phyloP scores from a whole-genome alignment of 2,888 invertebrate species.

The Marasmarcha lunaedactyla region DNA sequence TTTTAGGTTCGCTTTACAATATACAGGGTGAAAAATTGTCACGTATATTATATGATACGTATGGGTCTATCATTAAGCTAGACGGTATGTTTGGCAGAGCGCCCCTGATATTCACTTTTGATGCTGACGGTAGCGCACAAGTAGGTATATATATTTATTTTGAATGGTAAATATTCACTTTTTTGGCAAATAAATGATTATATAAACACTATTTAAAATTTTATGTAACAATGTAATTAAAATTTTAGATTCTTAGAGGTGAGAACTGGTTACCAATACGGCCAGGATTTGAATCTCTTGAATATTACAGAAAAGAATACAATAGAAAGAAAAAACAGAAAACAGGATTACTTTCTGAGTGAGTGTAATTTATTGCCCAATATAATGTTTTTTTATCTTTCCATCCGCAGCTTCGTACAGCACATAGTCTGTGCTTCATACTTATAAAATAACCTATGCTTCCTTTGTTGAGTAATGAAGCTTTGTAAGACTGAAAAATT shows the following conservation, averaged over 20 bases:
- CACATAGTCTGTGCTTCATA: too few relatives aligned
- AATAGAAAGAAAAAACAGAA: not conserved
- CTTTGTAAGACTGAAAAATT: too few relatives aligned
- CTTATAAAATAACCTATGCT: too few relatives aligned
- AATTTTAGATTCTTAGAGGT: slow-evolving; percentile 17
- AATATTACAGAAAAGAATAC: slow-evolving; percentile 14
- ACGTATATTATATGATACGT: slow-evolving; percentile 21
- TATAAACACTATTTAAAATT: not conserved
- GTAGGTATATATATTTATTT: slow-evolving; percentile 16
- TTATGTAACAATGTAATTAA: not conserved
- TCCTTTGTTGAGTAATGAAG: too few relatives aligned
- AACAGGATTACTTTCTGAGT: not conserved
- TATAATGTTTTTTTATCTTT: too few relatives aligned
- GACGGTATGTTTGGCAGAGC: slow-evolving; percentile 21
- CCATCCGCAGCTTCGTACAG: too few relatives aligned
- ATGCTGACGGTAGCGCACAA: slow-evolving; percentile 28
- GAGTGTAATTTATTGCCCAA: too few relatives aligned
- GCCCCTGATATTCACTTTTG: slow-evolving; percentile 25
- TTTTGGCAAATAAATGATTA: not conserved
- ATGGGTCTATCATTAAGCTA: slow-evolving; percentile 33
- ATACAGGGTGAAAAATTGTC: slow-evolving; percentile 14
- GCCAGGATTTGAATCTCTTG: slow-evolving; percentile 19
- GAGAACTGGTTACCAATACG: slow-evolving; percentile 20
- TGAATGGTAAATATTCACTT: too few relatives aligned
- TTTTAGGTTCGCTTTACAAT: slow-evolving; percentile 22